Evolutionary conservation across 2,888 invertebrate genomes (phyloP), one percentile per base, ranked within the genome.

Genomic region (Elmis aenea): DNA sequence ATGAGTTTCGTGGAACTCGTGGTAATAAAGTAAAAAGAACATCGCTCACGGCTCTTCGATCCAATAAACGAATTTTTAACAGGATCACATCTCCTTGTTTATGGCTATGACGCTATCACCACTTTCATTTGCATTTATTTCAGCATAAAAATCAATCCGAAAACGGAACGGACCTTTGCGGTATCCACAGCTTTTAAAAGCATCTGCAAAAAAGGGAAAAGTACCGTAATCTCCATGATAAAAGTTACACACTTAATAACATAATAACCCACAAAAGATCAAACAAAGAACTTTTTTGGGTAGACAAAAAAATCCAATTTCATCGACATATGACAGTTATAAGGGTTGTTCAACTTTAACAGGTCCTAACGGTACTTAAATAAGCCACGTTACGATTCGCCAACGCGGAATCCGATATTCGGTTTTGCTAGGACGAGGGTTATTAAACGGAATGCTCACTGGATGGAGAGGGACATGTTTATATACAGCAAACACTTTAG

Each of bases 331-430:
- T 33, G 48, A 46, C 46, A 44, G 43, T 50, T 45, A 39, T 48
- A 57, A 55, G 62, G 62, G 61, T 63, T 63, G 61, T 61, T 62
- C 61, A 63, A 62, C 62, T 56, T 63, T n/a, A n/a, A 56, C 50
- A 38, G 50, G 48, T 50, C 54, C 55, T 61, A 61, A 61, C 61
- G 60, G 61, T 52, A 60, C 50, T 46, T 32, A 21, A 23, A 11
- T 24, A 14, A 23, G 38, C 28, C 13, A 23, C 22, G 24, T 21
- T 47, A 50, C 55, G 57, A 57, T 59, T 61, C 54, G 57, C 59
- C 54, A 57, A 56, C 46, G 50, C 47, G 48, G 53, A 57, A 57
- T 55, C 46, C 51, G 48, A 56, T 46, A 41, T 52, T 54, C 48
- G 39, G 48, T 51, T 54, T 52, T 44, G 51, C 49, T 48, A 33